Percentiles rank a stretch among this genome's conserved stretches.
Conservation (phyloP, 2,113 vertebrate species). For the Fregata magnificens region DNA sequence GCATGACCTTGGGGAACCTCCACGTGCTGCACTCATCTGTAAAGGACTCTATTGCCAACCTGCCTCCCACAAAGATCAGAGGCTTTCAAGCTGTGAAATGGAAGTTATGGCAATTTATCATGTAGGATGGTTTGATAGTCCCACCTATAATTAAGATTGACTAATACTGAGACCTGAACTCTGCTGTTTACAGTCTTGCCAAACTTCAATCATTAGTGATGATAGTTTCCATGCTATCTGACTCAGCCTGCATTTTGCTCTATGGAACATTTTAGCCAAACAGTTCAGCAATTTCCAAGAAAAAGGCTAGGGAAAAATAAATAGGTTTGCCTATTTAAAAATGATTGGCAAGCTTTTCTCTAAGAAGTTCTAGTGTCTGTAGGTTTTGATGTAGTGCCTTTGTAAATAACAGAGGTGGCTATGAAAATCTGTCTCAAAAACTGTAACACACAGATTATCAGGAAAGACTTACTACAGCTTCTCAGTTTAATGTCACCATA, state of each 20-base stretch:
- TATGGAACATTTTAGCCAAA: slow-evolving; percentile 16
- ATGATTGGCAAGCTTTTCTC: neutral
- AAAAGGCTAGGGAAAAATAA: neutral
- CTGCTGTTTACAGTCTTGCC: neutral
- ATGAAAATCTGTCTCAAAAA: neutral
- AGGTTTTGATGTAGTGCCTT: neutral
- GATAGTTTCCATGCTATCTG: slow-evolving; percentile 31
- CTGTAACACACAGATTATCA: neutral
- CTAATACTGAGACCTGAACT: neutral
- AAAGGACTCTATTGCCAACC: neutral
- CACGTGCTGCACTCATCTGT: fast-evolving
- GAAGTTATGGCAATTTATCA: neutral
- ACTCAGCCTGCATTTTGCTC: slow-evolving; percentile 10
- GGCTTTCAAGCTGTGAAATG: neutral
- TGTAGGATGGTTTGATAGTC: neutral
- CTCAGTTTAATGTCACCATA: neutral
- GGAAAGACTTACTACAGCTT: neutral
- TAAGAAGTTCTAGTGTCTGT: neutral
- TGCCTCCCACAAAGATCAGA: neutral
- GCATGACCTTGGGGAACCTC: neutral
- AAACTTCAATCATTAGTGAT: neutral
- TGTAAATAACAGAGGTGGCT: neutral
- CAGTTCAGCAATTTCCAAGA: slow-evolving; percentile 20
- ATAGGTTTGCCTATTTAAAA: neutral
- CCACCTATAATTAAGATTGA: neutral